Conservation (phyloP, 2,797 vertebrate genomes). For the Clarias laeviceps region DNA sequence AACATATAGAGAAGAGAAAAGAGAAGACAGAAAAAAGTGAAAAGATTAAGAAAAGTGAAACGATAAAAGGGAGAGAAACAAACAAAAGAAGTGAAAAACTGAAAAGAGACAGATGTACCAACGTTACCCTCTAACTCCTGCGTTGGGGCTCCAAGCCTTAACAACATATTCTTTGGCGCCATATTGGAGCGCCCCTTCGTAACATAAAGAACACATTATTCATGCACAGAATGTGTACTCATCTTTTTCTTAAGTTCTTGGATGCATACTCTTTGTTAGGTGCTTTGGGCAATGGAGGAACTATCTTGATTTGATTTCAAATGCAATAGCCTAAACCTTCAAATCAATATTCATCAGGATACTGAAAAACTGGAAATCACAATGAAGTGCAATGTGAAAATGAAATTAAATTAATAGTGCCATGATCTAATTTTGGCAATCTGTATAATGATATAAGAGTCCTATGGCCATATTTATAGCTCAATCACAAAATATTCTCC, state of each 20-base stretch:
- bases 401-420: neutral
- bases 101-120: too few species aligned
- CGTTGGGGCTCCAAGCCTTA: too few species aligned
- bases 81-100: too few species aligned
- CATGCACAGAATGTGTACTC: neutral
- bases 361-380: neutral
- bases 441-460: neutral
- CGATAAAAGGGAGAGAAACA: too few species aligned
- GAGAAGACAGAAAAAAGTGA: too few species aligned
- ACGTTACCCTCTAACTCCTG: too few species aligned
- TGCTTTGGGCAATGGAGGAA: neutral
- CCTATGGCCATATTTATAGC: neutral
- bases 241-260: neutral
- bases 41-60: too few species aligned
- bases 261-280: neutral
- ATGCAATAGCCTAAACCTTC: neutral
- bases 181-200: too few species aligned
- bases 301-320: conserved; percentile 19
- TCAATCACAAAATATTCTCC: neutral
- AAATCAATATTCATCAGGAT: neutral
- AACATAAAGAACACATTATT: neutral
- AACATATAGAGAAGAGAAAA: too few species aligned
- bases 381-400: neutral
- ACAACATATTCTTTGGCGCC: too few species aligned
- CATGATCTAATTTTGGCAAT: neutral